Percentiles rank a stretch among this genome's conserved stretches.
These are phyloP conservation scores for Boleophthalmus pectinirostris DNA, from an alignment of 2,113 vertebrate species.

Conservation along the genomic window DNA sequence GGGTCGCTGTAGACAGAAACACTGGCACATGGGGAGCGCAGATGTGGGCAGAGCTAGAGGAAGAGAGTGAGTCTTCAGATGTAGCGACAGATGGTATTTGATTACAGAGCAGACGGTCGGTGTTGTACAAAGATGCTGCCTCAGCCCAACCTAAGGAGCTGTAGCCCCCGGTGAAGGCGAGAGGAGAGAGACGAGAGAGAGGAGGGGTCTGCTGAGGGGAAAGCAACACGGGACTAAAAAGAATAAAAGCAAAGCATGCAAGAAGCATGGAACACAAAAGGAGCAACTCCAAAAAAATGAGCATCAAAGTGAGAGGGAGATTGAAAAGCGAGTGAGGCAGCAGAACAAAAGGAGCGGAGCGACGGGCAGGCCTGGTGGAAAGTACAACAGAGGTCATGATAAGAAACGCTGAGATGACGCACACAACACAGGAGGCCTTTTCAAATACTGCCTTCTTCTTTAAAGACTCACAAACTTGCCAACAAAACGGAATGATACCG, in stretches of 20 bases:
- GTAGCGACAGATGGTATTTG: constrained; percentile 99
- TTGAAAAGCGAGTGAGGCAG: constrained; percentile 55
- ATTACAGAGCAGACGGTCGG: constrained; percentile 99
- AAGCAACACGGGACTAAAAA: constrained; percentile 42
- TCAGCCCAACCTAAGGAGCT: constrained; percentile 95
- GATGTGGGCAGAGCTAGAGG: constrained; percentile 58
- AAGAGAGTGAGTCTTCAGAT: constrained; percentile 90
- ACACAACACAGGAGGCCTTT: constrained; percentile 31
- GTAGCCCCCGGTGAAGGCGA: constrained; percentile 85
- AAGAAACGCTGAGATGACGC: constrained; percentile 55
- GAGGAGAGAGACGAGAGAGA: constrained; percentile 51
- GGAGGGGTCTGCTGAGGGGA: constrained; percentile 59
- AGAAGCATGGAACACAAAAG: constrained; percentile 65
- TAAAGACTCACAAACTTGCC: constrained; percentile 25
- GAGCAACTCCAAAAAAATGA: constrained; percentile 70
- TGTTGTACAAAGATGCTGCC: constrained; percentile 99
- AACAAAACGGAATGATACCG: constrained; percentile 7
- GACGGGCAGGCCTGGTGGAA: constrained; percentile 49
- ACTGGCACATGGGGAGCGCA: constrained; percentile 50
- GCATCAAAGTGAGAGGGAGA: constrained; percentile 66
- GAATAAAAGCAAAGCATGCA: constrained; percentile 56
- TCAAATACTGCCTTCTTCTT: constrained; percentile 17
- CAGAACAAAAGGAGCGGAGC: constrained; percentile 58
- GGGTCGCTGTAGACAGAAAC: constrained; percentile 59
- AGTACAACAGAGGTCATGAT: constrained; percentile 57